phyloP scores from a whole-genome alignment of 2,113 vertebrate genomes.

The Semicossyphus pulcher region DNA sequence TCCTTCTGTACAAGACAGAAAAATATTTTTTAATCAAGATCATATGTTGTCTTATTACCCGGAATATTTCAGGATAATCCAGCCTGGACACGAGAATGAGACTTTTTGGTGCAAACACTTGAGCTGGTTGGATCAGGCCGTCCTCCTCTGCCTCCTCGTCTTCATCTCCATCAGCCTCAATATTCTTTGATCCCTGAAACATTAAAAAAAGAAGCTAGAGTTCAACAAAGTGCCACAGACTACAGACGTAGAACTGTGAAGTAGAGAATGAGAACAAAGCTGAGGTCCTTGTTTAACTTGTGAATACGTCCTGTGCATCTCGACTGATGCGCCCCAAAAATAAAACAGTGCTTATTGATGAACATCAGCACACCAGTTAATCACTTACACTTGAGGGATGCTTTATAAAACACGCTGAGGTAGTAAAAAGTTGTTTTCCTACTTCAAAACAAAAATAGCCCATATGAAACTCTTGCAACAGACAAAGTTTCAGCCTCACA shows the following conservation, averaged over 20 bases:
- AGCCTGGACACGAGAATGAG: conserved; percentile 96
- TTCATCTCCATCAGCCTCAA: conserved; percentile 88
- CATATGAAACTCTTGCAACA: neutral
- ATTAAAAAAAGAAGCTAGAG: conserved; percentile 53
- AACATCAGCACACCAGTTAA: neutral
- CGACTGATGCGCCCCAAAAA: neutral
- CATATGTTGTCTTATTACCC: conserved; percentile 85
- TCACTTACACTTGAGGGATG: neutral
- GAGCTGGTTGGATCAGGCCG: conserved; percentile 94
- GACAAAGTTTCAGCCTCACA: neutral
- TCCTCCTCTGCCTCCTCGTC: conserved; percentile 91
- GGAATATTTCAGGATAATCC: conserved; percentile 97
- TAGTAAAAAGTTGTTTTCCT: neutral
- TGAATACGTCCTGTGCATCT: conserved; percentile 4
- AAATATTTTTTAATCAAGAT: conserved; percentile 59
- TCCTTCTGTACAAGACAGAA: conserved; percentile 26
- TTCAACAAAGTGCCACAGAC: conserved; percentile 43
- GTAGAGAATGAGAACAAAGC: neutral
- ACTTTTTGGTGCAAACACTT: conserved; percentile 98
- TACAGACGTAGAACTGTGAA: neutral
- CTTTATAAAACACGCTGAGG: neutral
- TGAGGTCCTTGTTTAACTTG: conserved; percentile 38
- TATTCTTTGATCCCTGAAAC: conserved; percentile 90
- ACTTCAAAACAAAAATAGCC: conserved; percentile 12
- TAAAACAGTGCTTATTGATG: neutral